Evolutionary conservation across 2,888 invertebrate genomes (phyloP).

Genomic region (Hemaris fuciformis): DNA sequence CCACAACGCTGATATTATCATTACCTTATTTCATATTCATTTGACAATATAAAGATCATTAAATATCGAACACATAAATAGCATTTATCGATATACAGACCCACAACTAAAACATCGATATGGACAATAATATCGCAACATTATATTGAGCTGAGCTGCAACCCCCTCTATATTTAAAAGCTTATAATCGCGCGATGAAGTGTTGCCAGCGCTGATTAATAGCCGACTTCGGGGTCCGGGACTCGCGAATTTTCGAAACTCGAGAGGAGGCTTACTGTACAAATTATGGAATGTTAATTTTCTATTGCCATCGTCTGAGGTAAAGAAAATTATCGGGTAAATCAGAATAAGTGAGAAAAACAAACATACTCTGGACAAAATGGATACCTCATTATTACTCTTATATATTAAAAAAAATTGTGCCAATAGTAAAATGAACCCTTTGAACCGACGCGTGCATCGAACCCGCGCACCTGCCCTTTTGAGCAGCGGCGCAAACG

Average conservation of each 20-base stretch:
- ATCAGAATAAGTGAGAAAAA: too few species aligned
- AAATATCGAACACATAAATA: too few species aligned
- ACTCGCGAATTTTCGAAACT: conserved; percentile 27
- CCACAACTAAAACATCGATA: background rate
- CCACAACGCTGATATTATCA: too few species aligned
- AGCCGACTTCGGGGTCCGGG: conserved; percentile 47
- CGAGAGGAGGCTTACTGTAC: conserved; percentile 7
- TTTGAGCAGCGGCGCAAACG: background rate
- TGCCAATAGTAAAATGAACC: too few species aligned
- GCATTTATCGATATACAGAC: too few species aligned
- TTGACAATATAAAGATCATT: too few species aligned
- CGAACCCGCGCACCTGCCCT: conserved; percentile 2
- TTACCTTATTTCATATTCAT: too few species aligned
- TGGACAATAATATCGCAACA: conserved; percentile 31
- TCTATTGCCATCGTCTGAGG: background rate
- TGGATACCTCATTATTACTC: too few species aligned
- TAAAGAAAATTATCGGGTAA: background rate
- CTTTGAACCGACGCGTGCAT: background rate
- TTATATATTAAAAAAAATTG: too few species aligned
- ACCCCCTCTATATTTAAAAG: conserved; percentile 71
- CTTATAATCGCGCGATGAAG: conserved; percentile 79
- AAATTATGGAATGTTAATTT: conserved; percentile 1
- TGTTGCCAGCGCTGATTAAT: conserved; percentile 73
- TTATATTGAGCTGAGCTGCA: conserved; percentile 69
- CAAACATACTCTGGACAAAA: too few species aligned